Evolutionary conservation across 1,140 invertebrate species (phyloP), one percentile per base, ranked within the genome.

Genomic region (Neodiprion virginianus): DNA sequence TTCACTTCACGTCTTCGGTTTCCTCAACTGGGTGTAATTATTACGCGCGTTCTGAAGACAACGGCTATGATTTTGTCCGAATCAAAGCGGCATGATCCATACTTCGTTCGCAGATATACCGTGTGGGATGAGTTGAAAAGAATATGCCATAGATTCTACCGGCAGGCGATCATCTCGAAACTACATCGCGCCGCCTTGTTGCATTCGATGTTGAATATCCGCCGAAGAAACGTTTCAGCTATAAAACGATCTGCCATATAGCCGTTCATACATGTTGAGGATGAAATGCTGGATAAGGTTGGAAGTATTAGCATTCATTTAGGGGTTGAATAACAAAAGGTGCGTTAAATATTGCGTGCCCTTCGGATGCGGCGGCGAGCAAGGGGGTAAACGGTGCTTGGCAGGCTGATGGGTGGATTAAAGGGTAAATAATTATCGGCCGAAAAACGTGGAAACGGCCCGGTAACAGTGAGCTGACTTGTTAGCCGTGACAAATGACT

Each of bases 101-200:
- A 40, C 5, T 40, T 40, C 28, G 28, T 53, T 17, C 48, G 70
- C 70, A 71, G 50, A 53, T 71, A 53, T 71, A 50, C 70, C 70
- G 48, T 53, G 70, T 53, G 70, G 70, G 48, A 71, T 71, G 70
- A 74, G 53, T 17, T 67, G 14, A 23, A 68, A 28, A 17, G 21
- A 48, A 21, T 21, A 21, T 21, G 17, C 17, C 17, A 21, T 21
- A 21, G 17, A 21, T 21, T 21, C 17, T 21, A 40, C 28, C 28
- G 28, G 28, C 28, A 40, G 5, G 5, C 28, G 28, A 3, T 40
- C 28, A 40, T 40, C 28, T 5, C 17, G 17, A 21, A 21, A 21
- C 17, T 21, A 21, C 17, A 21, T 21, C 17, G 50, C 7, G 53
- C 11, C 11, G 4, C 53, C 53, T 61, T 61, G 53, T 61, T 14